Conservation (phyloP, 2,113 vertebrate species). For the Laticauda laticaudata region DNA sequence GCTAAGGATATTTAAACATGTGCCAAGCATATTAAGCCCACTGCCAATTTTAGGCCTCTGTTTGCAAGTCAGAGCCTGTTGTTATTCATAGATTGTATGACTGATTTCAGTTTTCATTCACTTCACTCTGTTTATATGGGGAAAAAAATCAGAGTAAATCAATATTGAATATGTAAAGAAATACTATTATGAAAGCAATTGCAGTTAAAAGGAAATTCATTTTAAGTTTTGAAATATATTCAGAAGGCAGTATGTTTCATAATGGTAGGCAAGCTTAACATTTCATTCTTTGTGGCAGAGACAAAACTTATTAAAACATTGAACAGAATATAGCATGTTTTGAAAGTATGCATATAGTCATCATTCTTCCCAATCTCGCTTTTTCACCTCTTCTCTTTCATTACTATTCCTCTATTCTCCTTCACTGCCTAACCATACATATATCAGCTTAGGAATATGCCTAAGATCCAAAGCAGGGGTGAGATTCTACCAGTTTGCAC, state of each 20-base stretch:
- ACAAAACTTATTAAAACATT: neutral
- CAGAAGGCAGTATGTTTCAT: neutral
- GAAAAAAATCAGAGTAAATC: conserved; percentile 34
- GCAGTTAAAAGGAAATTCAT: neutral
- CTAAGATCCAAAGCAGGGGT: neutral
- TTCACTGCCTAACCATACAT: neutral
- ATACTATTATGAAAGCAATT: conserved; percentile 37
- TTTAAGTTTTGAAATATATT: conserved; percentile 34
- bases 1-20: conserved; percentile 60
- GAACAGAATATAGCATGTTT: neutral
- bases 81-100: conserved; percentile 56
- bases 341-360: neutral
- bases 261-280: conserved; percentile 5
- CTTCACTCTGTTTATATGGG: conserved; percentile 48
- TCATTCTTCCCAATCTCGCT: neutral
- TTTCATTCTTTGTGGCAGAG: conserved; percentile 16
- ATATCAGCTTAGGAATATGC: neutral
- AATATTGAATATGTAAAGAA: conserved; percentile 39
- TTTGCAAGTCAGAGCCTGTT: conserved; percentile 56
- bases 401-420: neutral
- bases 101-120: conserved; percentile 50
- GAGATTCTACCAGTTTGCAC: too few species aligned
- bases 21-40: conserved; percentile 55
- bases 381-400: neutral
- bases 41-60: conserved; percentile 54